Percentiles rank a stretch among this genome's conserved stretches.
These are phyloP conservation scores for Alosa sapidissima DNA, from an alignment of 2,797 vertebrate genomes.

Conservation along the genomic window DNA sequence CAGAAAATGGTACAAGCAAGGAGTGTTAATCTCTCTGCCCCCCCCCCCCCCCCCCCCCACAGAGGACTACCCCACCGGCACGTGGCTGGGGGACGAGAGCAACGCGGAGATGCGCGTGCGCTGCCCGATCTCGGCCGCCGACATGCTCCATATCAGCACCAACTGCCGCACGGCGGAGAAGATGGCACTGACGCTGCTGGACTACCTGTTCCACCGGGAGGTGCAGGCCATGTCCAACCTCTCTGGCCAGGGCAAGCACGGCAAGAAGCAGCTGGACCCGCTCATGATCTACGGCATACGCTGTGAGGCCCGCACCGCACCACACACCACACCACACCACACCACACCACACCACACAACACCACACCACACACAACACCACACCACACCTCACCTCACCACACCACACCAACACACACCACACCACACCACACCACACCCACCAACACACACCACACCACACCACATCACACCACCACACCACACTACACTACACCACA, in stretches of 20 bases:
- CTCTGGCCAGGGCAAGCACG: conserved; percentile 95
- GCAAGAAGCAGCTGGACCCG: conserved; percentile 97
- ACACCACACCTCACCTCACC: too few species aligned
- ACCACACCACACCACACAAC: too few species aligned
- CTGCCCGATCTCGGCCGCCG: conserved; percentile 87
- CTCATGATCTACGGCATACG: conserved; percentile 98
- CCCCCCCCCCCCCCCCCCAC: not conserved
- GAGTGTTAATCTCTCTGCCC: not conserved
- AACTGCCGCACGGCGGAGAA: conserved; percentile 97
- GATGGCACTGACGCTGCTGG: conserved; percentile 94
- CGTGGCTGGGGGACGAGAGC: conserved; percentile 95
- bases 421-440: too few species aligned
- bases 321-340: too few species aligned
- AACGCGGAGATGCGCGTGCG: conserved; percentile 95
- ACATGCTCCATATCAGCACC: conserved; percentile 97
- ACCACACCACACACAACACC: too few species aligned
- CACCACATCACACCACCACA: too few species aligned
- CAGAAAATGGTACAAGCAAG: not conserved
- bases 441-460: too few species aligned
- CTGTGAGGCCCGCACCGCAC: conserved; percentile 80
- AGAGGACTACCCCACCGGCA: conserved; percentile 95
- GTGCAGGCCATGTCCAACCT: conserved; percentile 98
- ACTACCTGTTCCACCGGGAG: conserved; percentile 97
- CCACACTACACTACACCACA: too few species aligned
- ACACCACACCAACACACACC: too few species aligned